Evolutionary conservation across 37 sponge, comb jelly and placozoan species (phyloP).

Genomic region (Spongilla lacustris): DNA sequence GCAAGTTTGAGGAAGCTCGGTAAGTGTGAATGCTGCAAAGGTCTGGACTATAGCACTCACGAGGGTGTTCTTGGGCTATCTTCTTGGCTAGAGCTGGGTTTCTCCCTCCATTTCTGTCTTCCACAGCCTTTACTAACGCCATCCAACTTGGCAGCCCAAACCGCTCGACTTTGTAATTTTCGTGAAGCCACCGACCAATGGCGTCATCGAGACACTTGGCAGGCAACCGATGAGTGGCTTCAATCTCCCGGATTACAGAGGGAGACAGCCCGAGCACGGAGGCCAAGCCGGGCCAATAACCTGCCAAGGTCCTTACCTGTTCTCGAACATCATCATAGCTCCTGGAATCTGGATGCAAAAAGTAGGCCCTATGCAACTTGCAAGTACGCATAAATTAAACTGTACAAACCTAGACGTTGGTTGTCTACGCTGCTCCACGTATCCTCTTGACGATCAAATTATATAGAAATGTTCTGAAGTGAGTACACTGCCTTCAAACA

Average conservation of each 20-base stretch:
- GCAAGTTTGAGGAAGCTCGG: no score
- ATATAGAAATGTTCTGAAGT: not conserved
- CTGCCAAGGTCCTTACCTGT: not conserved
- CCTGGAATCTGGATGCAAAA: not conserved
- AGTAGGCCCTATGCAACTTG: not conserved
- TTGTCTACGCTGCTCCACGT: not conserved
- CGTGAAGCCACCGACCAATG: not conserved
- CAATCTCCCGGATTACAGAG: not conserved
- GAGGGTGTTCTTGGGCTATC: conserved; percentile 14
- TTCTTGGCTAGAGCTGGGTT: not conserved
- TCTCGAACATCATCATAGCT: not conserved
- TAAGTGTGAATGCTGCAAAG: not conserved
- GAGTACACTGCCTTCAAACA: no score
- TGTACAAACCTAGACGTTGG: not conserved
- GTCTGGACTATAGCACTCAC: conserved; percentile 9
- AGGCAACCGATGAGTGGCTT: not conserved
- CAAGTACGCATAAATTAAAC: not conserved
- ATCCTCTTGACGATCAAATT: not conserved
- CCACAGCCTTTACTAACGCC: conserved; percentile 18
- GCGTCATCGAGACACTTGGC: conserved; percentile 1
- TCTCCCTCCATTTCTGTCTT: conserved; percentile 6
- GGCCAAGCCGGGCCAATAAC: not conserved
- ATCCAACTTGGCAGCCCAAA: conserved; percentile 19
- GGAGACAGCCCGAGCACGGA: not conserved
- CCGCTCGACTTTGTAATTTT: conserved; percentile 3